Evolutionary conservation across 2,888 invertebrate genomes (phyloP).

Genomic region (Lypha dubia): DNA sequence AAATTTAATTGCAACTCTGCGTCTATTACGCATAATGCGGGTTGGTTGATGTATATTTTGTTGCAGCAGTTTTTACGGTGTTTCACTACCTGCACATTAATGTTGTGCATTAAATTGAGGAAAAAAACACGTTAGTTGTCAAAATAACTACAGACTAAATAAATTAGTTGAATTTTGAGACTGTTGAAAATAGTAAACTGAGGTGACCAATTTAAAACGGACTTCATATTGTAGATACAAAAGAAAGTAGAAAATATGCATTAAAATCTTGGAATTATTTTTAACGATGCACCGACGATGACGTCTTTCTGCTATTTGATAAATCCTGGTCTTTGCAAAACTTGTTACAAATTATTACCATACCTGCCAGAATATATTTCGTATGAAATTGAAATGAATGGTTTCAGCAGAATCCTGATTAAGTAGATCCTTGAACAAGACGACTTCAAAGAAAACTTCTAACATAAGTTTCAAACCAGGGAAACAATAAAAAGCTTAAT

Average conservation of each 20-base stretch:
- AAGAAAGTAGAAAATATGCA: too few relatives aligned
- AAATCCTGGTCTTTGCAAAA: too few relatives aligned
- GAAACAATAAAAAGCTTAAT: too few relatives aligned
- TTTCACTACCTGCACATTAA: constrained; percentile 57
- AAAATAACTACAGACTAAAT: constrained; percentile 16
- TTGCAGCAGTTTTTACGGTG: neutral
- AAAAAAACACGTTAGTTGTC: constrained; percentile 44
- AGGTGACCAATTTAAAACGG: constrained; percentile 5
- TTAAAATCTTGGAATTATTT: neutral
- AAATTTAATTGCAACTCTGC: constrained; percentile 67
- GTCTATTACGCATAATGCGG: constrained; percentile 61
- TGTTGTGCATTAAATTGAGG: neutral
- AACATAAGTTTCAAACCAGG: too few relatives aligned
- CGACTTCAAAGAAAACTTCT: too few relatives aligned
- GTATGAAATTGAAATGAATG: too few relatives aligned
- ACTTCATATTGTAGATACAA: too few relatives aligned
- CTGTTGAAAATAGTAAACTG: neutral
- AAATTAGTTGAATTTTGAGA: constrained; percentile 1
- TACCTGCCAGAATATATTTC: too few relatives aligned
- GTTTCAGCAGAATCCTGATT: too few relatives aligned
- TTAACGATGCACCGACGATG: neutral
- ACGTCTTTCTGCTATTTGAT: too few relatives aligned
- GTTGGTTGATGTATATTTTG: neutral
- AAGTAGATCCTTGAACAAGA: too few relatives aligned
- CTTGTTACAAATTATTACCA: too few relatives aligned